Percentiles rank a stretch among this genome's conserved stretches.
phyloP scores from a whole-genome alignment of 2,888 invertebrate species.

The Venusia cambrica region DNA sequence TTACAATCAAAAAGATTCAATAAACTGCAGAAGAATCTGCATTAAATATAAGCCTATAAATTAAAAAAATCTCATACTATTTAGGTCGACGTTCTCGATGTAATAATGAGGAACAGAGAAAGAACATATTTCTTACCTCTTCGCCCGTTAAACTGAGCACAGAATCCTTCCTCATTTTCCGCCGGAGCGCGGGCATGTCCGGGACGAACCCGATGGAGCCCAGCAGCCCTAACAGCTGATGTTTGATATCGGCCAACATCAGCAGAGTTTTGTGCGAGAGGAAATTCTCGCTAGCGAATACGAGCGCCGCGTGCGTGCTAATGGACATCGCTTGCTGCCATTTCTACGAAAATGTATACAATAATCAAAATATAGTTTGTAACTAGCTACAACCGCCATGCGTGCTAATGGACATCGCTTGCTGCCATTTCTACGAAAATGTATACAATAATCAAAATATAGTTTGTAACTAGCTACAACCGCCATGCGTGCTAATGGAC shows the following conservation, averaged over 20 bases:
- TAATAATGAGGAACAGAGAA: not conserved
- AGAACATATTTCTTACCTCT: conserved; percentile 53
- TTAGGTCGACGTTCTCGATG: no score
- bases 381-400: no score
- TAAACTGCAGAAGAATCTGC: no score
- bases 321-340: conserved; percentile 87
- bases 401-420: no score
- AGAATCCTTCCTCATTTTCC: conserved; percentile 82
- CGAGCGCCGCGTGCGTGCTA: conserved; percentile 86
- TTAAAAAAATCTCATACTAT: no score
- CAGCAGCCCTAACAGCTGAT: conserved; percentile 87
- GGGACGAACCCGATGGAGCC: conserved; percentile 91
- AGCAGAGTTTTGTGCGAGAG: conserved; percentile 90
- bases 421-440: no score
- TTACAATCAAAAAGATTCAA: no score
- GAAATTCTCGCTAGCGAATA: conserved; percentile 91
- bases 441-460: no score
- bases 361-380: no score
- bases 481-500: no score
- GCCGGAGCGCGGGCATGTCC: conserved; percentile 78
- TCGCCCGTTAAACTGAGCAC: conserved; percentile 84
- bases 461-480: no score
- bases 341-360: conserved; percentile 74
- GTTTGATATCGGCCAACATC: conserved; percentile 93
- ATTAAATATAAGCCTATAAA: no score